Evolutionary conservation across 2,888 invertebrate genomes (phyloP), one percentile per base, ranked within the genome.

Genomic region (Agrochola lota): DNA sequence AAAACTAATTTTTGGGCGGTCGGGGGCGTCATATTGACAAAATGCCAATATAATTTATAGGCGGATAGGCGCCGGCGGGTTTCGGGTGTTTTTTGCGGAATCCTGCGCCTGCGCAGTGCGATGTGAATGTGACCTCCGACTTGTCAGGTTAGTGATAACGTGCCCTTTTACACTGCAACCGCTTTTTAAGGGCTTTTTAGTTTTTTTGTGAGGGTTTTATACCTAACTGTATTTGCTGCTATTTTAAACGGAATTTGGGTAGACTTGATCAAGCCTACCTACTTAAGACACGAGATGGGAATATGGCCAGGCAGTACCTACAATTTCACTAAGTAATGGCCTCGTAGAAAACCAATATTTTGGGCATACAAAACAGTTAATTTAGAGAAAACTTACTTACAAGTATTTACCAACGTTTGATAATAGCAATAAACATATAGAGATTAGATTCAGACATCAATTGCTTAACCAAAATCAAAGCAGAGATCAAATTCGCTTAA

Each of bases 41-140:
- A 92, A 92, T 90, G 95, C 92, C 92, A 92, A 94, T 93, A 90
- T 95, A 90, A 96, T 95, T 95, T 96, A 96, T 95, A 93, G 93
- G 93, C 90, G 86, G 87, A 30, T 70, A 89, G 95, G 96, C 95
- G 95, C 84, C 84, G 77, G 86, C 84, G 81, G 83, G 88, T 85
- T 86, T 82, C 86, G 74, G 83, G 75, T 74, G 72, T 88, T 91
- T 92, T 94, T 93, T 94, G 86, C 85, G 84, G 59, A 74, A 64
- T 70, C 83, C 71, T 78, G 68, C 86, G 77, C 83, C 79, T 20
- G 83, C 77, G 76, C 64, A 64, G 74, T 78, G 80, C 79, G 90
- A 91, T 77, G 78, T 67, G 87, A 90, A 85, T 86, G 84, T 89
- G 90, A 90, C 90, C 91, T 88, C 49, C 55, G n/a, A 83, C 78